Conservation (phyloP, 2,888 invertebrate genomes). For the Malthinus seriepunctatus region DNA sequence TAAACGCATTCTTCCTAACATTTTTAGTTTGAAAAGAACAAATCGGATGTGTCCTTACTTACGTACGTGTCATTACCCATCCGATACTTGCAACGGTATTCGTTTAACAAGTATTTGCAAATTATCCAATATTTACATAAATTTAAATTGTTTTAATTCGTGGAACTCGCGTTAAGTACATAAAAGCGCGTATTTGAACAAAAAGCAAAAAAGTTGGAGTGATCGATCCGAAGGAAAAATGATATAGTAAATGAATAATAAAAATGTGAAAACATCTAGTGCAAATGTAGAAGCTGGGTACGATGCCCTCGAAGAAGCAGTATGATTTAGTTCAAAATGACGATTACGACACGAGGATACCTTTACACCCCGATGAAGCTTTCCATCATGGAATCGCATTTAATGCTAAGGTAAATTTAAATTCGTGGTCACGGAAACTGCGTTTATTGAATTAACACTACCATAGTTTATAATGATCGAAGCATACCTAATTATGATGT, state of each 20-base stretch:
- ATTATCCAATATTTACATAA: not conserved
- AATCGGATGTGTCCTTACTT: too few species aligned
- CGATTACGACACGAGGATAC: conserved; percentile 93
- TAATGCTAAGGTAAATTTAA: conserved; percentile 86
- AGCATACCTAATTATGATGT: too few species aligned
- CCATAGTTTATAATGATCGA: too few species aligned
- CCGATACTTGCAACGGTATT: not conserved
- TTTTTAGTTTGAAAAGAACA: too few species aligned
- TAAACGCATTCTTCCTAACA: too few species aligned
- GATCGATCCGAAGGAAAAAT: not conserved
- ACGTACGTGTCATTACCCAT: conserved; percentile 2
- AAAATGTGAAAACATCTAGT: conserved; percentile 18
- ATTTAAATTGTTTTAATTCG: too few species aligned
- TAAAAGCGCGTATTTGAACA: too few species aligned
- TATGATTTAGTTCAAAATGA: conserved; percentile 96
- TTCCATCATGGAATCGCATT: conserved; percentile 97
- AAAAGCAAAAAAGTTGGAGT: too few species aligned
- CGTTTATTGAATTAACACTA: too few species aligned
- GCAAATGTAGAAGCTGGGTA: conserved; percentile 42
- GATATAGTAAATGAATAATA: conserved; percentile 6
- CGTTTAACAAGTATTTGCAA: conserved; percentile 10
- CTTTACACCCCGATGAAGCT: conserved; percentile 96
- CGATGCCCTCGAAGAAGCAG: conserved; percentile 86
- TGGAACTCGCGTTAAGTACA: too few species aligned
- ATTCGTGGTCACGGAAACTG: too few species aligned